A percentile compares a stretch with the other conserved stretches of the same genome.
These are phyloP conservation scores for Manduca sexta DNA, from an alignment of 1,140 invertebrate genomes.

Conservation along the genomic window DNA sequence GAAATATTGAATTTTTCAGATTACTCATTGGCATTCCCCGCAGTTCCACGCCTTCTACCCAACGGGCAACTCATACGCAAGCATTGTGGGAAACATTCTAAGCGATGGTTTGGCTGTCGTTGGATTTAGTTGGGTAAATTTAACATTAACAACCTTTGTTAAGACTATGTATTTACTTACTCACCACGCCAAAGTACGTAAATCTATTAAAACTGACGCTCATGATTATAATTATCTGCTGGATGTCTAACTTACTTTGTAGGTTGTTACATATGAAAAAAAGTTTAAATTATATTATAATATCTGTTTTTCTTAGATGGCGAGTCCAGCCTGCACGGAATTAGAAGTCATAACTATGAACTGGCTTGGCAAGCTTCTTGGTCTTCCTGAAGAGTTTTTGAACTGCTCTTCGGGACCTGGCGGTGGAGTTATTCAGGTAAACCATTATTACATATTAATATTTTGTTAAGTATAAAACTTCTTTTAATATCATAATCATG, in stretches of 20 bases:
- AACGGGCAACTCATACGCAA: constrained; percentile 77
- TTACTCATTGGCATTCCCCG: constrained; percentile 97
- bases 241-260: too few species aligned
- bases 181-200: too few species aligned
- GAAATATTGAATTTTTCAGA: constrained; percentile 76
- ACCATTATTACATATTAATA: too few species aligned
- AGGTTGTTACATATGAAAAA: too few species aligned
- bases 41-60: constrained; percentile 95
- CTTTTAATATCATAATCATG: too few species aligned
- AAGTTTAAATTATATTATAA: too few species aligned
- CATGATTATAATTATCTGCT: too few species aligned
- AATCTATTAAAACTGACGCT: too few species aligned
- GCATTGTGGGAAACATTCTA: constrained; percentile 91
- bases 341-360: constrained; percentile 95
- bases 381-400: constrained; percentile 88
- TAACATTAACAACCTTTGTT: too few species aligned
- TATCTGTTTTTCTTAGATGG: constrained; percentile 74
- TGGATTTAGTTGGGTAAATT: constrained; percentile 94
- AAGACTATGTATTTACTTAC: too few species aligned
- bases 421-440: constrained; percentile 92
- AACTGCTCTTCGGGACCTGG: constrained; percentile 83
- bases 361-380: constrained; percentile 93
- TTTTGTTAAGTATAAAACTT: too few species aligned
- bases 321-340: constrained; percentile 95
- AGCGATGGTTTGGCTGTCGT: constrained; percentile 87